These are phyloP conservation scores for Podabrus alpinus DNA, from an alignment of 2,888 invertebrate genomes.

Conservation along the genomic window DNA sequence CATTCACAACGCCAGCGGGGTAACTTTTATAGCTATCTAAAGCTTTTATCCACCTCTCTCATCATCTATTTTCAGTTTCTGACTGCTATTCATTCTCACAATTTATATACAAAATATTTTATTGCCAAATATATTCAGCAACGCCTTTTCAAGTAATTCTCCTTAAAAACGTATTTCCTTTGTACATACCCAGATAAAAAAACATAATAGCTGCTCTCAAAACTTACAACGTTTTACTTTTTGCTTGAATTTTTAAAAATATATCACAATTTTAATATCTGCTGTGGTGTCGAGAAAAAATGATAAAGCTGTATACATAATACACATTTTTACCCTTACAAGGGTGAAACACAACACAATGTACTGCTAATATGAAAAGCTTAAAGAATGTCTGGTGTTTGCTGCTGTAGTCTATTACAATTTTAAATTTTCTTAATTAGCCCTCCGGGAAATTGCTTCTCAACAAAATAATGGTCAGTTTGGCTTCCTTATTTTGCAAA, in stretches of 20 bases:
- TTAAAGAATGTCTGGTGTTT: not conserved
- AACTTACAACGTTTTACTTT: not conserved
- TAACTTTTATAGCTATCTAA: constrained; percentile 37
- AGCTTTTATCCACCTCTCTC: constrained; percentile 36
- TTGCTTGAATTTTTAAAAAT: not conserved
- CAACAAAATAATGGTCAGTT: no score
- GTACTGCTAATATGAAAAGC: not conserved
- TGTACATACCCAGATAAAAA: not conserved
- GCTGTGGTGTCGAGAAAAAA: not conserved
- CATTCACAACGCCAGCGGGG: constrained; percentile 33
- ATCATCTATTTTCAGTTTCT: constrained; percentile 31
- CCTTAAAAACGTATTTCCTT: constrained; percentile 3
- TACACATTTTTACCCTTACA: not conserved
- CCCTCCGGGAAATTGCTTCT: not conserved
- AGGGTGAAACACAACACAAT: not conserved
- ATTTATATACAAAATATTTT: constrained; percentile 23
- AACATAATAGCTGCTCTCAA: not conserved
- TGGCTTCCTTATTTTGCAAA: no score
- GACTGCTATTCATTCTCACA: constrained; percentile 24
- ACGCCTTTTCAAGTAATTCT: constrained; percentile 8
- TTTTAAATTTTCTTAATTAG: not conserved
- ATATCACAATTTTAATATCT: not conserved
- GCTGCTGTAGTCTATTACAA: not conserved
- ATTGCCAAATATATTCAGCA: constrained; percentile 10
- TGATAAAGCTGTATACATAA: not conserved